These are phyloP conservation scores for Lepilemur septentrionalis DNA, from an alignment of 2,797 vertebrate genomes.

Conservation along the genomic window DNA sequence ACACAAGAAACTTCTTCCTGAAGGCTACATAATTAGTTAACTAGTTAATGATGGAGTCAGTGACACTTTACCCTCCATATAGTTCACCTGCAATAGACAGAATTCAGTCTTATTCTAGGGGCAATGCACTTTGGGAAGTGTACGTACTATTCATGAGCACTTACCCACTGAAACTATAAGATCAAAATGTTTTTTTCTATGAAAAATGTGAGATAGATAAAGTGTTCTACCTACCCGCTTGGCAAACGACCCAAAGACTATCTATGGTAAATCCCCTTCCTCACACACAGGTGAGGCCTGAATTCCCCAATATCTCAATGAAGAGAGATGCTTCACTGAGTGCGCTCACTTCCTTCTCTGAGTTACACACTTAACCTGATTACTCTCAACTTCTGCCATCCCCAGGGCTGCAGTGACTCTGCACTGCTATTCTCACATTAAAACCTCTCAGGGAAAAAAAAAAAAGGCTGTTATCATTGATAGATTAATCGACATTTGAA, in stretches of 20 bases:
- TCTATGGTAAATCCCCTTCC: not conserved
- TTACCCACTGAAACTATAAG: not conserved
- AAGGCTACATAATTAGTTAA: not conserved
- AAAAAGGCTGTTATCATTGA: not conserved
- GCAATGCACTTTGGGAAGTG: not conserved
- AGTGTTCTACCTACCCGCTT: not conserved
- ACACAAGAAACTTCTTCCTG: not conserved
- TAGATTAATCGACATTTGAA: not conserved
- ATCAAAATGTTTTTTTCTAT: not conserved
- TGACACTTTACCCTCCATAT: not conserved
- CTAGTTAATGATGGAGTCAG: not conserved
- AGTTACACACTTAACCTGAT: not conserved
- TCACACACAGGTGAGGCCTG: accelerated
- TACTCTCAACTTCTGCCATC: not conserved
- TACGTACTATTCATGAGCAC: not conserved
- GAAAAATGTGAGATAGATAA: not conserved
- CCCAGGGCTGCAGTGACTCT: not conserved
- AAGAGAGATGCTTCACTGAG: not conserved
- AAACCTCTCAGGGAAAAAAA: not conserved
- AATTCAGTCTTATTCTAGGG: not conserved
- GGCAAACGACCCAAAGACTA: not conserved
- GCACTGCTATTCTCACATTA: not conserved
- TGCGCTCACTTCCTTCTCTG: not conserved
- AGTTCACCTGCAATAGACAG: not conserved
- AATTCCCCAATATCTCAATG: not conserved